Evolutionary conservation across 2,888 invertebrate genomes (phyloP).

Genomic region (Agonopterix arenella): DNA sequence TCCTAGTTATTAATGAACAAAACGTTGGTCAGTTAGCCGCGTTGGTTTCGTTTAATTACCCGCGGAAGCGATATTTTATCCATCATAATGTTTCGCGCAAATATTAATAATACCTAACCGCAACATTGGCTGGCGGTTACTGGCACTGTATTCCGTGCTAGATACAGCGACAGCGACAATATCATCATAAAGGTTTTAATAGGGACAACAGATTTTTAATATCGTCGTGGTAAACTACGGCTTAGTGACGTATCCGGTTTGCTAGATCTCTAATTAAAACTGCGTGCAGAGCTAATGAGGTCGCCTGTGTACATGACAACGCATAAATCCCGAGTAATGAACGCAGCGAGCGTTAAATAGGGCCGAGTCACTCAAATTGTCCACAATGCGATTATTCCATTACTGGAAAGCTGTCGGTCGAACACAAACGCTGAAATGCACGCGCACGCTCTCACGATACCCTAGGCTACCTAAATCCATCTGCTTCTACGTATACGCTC

Average conservation of each 20-base stretch:
- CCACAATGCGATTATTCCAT: constrained; percentile 71
- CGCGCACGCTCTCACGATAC: constrained; percentile 3
- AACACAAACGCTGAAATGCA: constrained; percentile 30
- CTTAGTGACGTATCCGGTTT: constrained; percentile 25
- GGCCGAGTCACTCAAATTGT: constrained; percentile 65
- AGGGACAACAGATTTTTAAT: constrained; percentile 7
- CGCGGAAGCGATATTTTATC: constrained; percentile 56
- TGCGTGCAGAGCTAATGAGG: constrained; percentile 59
- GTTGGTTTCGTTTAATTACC: constrained; percentile 61
- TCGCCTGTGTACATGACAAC: constrained; percentile 60
- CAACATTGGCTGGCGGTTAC: constrained; percentile 30
- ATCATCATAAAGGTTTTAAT: background rate
- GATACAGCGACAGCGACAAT: background rate
- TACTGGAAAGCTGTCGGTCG: constrained; percentile 45
- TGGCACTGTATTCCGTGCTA: background rate
- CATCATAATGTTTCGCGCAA: constrained; percentile 42
- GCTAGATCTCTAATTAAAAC: constrained; percentile 63
- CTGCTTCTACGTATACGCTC: background rate
- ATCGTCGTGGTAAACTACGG: constrained; percentile 24
- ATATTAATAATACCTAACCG: constrained; percentile 38
- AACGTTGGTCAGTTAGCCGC: constrained; percentile 31
- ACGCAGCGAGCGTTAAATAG: constrained; percentile 64
- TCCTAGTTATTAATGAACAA: constrained; percentile 33
- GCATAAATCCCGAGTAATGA: constrained; percentile 70
- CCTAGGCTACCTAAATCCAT: background rate